Evolutionary conservation across 1,140 invertebrate genomes (phyloP), one percentile per base, ranked within the genome.

Genomic region (Cydia splendana): DNA sequence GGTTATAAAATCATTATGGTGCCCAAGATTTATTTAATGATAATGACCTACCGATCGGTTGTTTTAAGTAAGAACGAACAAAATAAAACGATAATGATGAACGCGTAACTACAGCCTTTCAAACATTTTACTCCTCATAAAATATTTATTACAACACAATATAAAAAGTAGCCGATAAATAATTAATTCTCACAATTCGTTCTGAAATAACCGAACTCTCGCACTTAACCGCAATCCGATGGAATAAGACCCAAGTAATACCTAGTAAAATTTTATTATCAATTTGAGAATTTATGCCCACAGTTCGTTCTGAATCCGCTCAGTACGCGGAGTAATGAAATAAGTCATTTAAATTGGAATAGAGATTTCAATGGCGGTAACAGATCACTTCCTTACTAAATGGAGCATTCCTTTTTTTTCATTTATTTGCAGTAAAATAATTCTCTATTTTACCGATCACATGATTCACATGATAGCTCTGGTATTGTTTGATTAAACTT

Each of bases 261-360:
- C 73, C 75, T 85, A 86, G 79, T 88, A 86, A 90, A 88, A 90
- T 89, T 89, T 91, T 91, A 89, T 89, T 88, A 92, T 88, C 87
- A 88, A 92, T 87, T 88, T 86, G 84, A 71, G 77, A 89, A 91
- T 92, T 91, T 90, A 92, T 90, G 82, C 85, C 77, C 84, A 78
- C 79, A 81, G 82, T 85, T 86, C 85, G 81, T 77, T 84, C 78
- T 77, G 79, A 84, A 87, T 82, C 83, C 84, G 79, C 78, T 82
- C 78, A 79, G 82, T 78, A 86, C 88, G 84, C 88, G 81, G 82
- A 80, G 87, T 88, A 92, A 91, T 92, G 89, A 91, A 91, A 92
- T 92, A 92, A 92, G 80, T 92, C 91, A 91, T 91, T 91, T 90
- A 89, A 91, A 91, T 91, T 91, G 91, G 84, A 89, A 91, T 91